Conservation (phyloP, 2,888 invertebrate species). For the Neoaliturus tenellus region DNA sequence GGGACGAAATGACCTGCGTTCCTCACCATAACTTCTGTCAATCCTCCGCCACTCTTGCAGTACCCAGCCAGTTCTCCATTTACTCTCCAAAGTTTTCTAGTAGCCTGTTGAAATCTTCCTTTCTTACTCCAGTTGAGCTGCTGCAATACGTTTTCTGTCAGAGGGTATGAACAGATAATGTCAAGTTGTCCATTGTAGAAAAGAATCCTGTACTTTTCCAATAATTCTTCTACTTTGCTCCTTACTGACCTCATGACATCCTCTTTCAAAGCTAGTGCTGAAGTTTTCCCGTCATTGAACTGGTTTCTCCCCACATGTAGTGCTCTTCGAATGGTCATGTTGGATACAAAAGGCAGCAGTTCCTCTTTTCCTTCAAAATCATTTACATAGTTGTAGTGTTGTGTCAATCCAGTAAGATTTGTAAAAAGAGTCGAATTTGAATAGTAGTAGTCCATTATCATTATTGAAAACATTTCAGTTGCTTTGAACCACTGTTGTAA, state of each 20-base stretch:
- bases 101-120: slow-evolving; percentile 79
- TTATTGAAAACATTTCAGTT: slow-evolving; percentile 68
- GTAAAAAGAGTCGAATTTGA: slow-evolving; percentile 68
- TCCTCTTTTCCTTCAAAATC: slow-evolving; percentile 20
- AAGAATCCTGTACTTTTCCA: slow-evolving; percentile 82
- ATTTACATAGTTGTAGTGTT: slow-evolving; percentile 55
- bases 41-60: slow-evolving; percentile 81
- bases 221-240: slow-evolving; percentile 80
- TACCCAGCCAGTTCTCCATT: slow-evolving; percentile 84
- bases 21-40: slow-evolving; percentile 84
- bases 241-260: slow-evolving; percentile 91
- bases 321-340: slow-evolving; percentile 54
- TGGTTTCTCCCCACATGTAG: slow-evolving; percentile 63
- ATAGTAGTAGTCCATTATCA: slow-evolving; percentile 68
- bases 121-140: slow-evolving; percentile 77
- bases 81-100: slow-evolving; percentile 79
- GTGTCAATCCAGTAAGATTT: slow-evolving; percentile 29
- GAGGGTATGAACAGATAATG: slow-evolving; percentile 89
- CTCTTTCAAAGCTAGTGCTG: slow-evolving; percentile 81
- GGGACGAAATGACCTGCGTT: slow-evolving; percentile 91
- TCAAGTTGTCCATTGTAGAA: slow-evolving; percentile 95
- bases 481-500: slow-evolving; percentile 75
- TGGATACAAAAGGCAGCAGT: slow-evolving; percentile 53
- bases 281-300: slow-evolving; percentile 69
- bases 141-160: slow-evolving; percentile 46